Conservation (phyloP, 2,888 invertebrate genomes). For the Drosophila vallismaia region DNA sequence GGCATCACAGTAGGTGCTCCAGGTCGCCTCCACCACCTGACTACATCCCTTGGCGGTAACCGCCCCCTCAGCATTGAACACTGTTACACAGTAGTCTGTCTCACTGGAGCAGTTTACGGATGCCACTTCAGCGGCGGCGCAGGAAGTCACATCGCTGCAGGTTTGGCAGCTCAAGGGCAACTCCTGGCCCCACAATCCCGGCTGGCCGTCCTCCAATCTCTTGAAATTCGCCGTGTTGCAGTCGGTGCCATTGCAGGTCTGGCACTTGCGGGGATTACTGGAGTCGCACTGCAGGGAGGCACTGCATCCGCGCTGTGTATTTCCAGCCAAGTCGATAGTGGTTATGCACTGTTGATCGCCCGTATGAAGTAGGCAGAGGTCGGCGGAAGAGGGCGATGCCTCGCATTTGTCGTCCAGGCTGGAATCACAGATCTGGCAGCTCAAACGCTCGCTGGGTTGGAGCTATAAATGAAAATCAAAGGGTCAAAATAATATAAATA, state of each 20-base stretch:
- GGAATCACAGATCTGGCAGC: constrained; percentile 75
- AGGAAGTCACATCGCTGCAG: constrained; percentile 58
- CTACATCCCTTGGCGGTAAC: constrained; percentile 77
- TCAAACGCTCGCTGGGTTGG: constrained; percentile 72
- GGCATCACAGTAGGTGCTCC: constrained; percentile 67
- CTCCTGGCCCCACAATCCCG: constrained; percentile 77
- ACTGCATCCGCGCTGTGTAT: constrained; percentile 77
- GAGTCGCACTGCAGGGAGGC: constrained; percentile 56
- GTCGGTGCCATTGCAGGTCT: constrained; percentile 57
- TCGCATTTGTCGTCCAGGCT: constrained; percentile 58
- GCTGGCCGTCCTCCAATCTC: constrained; percentile 67
- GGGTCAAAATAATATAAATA: too few species aligned
- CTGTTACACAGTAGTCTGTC: constrained; percentile 76
- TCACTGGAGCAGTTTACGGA: constrained; percentile 23
- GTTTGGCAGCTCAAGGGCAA: constrained; percentile 73
- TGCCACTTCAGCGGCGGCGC: constrained; percentile 24
- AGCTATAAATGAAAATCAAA: constrained; percentile 49
- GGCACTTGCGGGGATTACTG: constrained; percentile 51
- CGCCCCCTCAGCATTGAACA: constrained; percentile 61
- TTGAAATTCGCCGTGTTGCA: constrained; percentile 75
- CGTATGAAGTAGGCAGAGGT: constrained; percentile 63
- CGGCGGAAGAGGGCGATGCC: constrained; percentile 42
- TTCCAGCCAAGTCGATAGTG: constrained; percentile 51
- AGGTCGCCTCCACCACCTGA: constrained; percentile 59
- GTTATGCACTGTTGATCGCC: constrained; percentile 66